Base-by-base conservation (phyloP, 2,888 invertebrate species). In the Augiades crinisus region DNA sequence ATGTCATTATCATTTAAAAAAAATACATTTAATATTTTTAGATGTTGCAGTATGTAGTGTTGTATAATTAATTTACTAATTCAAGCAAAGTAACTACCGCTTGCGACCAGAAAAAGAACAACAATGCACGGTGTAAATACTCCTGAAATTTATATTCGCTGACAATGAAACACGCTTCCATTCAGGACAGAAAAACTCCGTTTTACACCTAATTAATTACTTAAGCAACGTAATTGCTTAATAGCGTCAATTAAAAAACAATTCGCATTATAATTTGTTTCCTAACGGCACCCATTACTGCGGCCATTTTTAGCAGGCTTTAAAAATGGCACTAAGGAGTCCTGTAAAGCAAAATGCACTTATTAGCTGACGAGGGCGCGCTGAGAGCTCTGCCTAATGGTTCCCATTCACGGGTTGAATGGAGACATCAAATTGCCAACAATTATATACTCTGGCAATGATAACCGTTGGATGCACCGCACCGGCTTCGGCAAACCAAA, bases 371-470 rank as follows among this genome's bases (percentile, higher is more conserved):
- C 76, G 74, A 78, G 84, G 81, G 83, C 76, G 79, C 78, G 68
- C 65, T 67, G 78, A 81, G 84, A 75, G 84, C 74, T 73, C 68
- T 62, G 84, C 75, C 86, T 89, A 89, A 89, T 89, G 89, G 88
- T 78, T 75, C 73, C 82, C 73, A 88, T 89, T 89, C 88, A 89
- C 70, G 64, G 71, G 73, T 66, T 86, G 87, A 89, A 88, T 87
- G 80, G 84, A 79, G 73, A 81, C 79, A 81, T 68, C 67, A 81
- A 87, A 89, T 88, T 88, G 81, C 87, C 82, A 84, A 85, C 88
- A 87, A 89, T 89, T 88, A 88, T 83, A 84, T 81, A 81, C 89
- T 89, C 80, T 73, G 69, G 75, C 79, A 87, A 87, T 88, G 88
- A 88, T 88, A 88, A 88, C 87, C 68, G 78, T 74, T 72, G 74